Evolutionary conservation across 2,888 invertebrate species (phyloP).

Genomic region (Cantharis lateralis): DNA sequence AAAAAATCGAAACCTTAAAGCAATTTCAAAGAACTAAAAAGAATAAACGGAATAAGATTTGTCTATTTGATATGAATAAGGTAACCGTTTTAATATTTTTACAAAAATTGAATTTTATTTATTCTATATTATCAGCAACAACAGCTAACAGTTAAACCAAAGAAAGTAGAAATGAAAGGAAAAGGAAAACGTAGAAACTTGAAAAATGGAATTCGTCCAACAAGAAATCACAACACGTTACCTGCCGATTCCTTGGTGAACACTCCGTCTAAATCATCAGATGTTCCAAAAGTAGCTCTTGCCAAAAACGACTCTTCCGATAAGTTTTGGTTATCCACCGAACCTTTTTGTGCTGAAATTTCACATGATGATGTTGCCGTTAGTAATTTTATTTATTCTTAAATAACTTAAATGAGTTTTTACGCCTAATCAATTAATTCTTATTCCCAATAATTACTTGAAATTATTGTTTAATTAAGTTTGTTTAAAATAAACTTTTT

Average conservation of each 20-base stretch:
- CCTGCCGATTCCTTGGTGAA: neutral
- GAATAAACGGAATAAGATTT: neutral
- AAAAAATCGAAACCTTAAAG: slow-evolving; percentile 62
- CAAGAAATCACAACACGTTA: neutral
- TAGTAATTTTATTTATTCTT: slow-evolving; percentile 30
- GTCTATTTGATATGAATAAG: neutral
- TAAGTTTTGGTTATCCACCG: slow-evolving; percentile 93
- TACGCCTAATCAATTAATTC: too few relatives aligned
- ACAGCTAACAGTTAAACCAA: neutral
- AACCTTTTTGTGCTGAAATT: slow-evolving; percentile 89
- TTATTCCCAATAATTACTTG: too few relatives aligned
- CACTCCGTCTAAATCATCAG: slow-evolving; percentile 45
- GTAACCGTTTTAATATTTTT: neutral
- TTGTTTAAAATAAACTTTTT: neutral
- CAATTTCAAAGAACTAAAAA: neutral
- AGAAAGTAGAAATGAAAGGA: neutral
- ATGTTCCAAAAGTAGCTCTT: slow-evolving; percentile 69
- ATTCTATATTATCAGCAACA: neutral
- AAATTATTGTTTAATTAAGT: neutral
- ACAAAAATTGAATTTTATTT: neutral
- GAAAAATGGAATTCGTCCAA: neutral
- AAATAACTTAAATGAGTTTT: too few relatives aligned
- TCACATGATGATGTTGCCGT: slow-evolving; percentile 80
- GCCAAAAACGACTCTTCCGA: slow-evolving; percentile 92
- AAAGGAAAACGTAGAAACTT: neutral